Percentiles rank a stretch among this genome's conserved stretches.
Evolutionary conservation across 2,888 invertebrate species (phyloP).

Genomic region (Agrochola macilenta): DNA sequence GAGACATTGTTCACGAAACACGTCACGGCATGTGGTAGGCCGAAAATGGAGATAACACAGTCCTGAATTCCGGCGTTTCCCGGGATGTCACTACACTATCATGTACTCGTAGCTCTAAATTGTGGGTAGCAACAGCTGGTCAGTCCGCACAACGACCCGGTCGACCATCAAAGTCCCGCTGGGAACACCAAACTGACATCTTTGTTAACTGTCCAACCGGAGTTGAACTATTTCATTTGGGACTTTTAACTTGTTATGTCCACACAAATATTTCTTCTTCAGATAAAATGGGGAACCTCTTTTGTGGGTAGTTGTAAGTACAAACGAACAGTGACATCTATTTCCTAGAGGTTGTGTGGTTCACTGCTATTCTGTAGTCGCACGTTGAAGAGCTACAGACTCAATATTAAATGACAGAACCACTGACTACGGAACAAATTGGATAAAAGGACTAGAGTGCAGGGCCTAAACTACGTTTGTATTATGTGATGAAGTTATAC

Average conservation of each 20-base stretch:
- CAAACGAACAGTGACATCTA: not conserved
- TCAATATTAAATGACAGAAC: not conserved
- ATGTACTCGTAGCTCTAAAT: not conserved
- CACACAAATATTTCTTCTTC: not conserved
- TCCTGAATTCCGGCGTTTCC: not conserved
- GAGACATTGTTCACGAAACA: not conserved
- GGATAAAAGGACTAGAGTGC: not conserved
- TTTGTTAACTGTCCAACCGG: slow-evolving; percentile 22
- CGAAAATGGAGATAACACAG: not conserved
- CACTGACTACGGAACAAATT: not conserved
- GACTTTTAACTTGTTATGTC: slow-evolving; percentile 8
- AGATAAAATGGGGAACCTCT: not conserved
- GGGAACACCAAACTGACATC: slow-evolving; percentile 28
- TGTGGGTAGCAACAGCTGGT: slow-evolving; percentile 6
- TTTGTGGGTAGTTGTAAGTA: not conserved
- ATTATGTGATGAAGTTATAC: not conserved
- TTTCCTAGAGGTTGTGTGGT: not conserved
- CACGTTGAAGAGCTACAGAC: not conserved
- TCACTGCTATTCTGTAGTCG: not conserved
- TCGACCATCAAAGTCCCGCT: not conserved
- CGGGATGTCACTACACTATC: slow-evolving; percentile 7
- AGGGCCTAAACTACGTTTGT: not conserved
- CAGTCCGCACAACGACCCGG: not conserved
- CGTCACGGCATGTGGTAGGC: not conserved
- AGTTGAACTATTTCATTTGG: slow-evolving; percentile 9